These are phyloP conservation scores for Saturnia japonica DNA, from an alignment of 2,888 invertebrate species.

Conservation along the genomic window DNA sequence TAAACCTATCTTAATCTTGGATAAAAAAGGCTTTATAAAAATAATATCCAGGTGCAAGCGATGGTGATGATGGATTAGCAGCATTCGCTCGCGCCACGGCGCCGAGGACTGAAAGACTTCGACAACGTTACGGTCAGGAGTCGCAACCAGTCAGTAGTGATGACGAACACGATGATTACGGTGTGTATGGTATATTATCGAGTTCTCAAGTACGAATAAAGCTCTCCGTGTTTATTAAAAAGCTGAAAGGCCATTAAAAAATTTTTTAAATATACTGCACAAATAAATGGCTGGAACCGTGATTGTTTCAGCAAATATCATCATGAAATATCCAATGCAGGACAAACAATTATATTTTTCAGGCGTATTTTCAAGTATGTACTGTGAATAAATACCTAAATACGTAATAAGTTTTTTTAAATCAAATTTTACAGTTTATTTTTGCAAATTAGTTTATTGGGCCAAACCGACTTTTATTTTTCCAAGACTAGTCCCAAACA, in stretches of 20 bases:
- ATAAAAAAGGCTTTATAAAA: neutral
- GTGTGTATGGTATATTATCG: constrained; percentile 52
- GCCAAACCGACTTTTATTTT: too few relatives aligned
- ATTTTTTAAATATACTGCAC: too few relatives aligned
- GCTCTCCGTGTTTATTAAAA: too few relatives aligned
- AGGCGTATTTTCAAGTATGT: too few relatives aligned
- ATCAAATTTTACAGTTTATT: too few relatives aligned
- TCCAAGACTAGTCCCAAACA: neutral
- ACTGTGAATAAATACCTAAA: too few relatives aligned
- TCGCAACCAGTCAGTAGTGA: constrained; percentile 81
- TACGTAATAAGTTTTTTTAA: too few relatives aligned
- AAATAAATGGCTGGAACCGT: neutral
- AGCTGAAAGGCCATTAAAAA: too few relatives aligned
- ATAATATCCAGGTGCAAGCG: constrained; percentile 69
- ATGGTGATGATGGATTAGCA: constrained; percentile 90
- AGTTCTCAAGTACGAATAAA: too few relatives aligned
- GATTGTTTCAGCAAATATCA: neutral
- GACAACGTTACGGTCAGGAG: constrained; percentile 86
- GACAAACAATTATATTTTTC: neutral
- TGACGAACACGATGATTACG: constrained; percentile 93
- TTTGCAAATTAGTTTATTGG: too few relatives aligned
- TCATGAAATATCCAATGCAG: neutral
- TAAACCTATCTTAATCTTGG: neutral
- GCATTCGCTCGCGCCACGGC: constrained; percentile 93
- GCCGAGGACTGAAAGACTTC: constrained; percentile 90